Percentiles rank a stretch among this genome's conserved stretches.
These are phyloP conservation scores for Dryocosmus kuriphilus DNA, from an alignment of 2,888 invertebrate species.

Conservation along the genomic window DNA sequence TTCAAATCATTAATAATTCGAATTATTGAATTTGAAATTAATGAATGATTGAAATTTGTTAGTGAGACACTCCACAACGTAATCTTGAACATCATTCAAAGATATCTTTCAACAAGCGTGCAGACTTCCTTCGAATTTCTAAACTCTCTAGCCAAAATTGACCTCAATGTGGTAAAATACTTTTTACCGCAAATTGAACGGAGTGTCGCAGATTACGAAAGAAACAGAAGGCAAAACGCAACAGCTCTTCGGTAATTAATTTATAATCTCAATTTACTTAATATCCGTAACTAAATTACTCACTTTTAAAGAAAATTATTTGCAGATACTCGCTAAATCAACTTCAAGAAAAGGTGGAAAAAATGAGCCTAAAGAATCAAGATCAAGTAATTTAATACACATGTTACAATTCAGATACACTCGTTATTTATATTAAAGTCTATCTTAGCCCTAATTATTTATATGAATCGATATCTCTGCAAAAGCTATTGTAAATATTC, in stretches of 20 bases:
- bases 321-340: conserved; percentile 59
- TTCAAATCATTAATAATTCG: conserved; percentile 31
- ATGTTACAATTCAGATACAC: conserved; percentile 17
- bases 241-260: conserved; percentile 67
- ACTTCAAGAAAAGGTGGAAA: conserved; percentile 41
- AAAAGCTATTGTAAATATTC: conserved; percentile 20
- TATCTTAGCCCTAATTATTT: conserved; percentile 12
- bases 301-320: conserved; percentile 33
- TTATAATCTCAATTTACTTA: neutral
- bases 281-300: too few relatives aligned
- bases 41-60: conserved; percentile 42
- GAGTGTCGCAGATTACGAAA: conserved; percentile 65
- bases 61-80: conserved; percentile 65
- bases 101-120: conserved; percentile 61
- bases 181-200: conserved; percentile 63
- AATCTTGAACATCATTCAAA: conserved; percentile 59
- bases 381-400: conserved; percentile 35
- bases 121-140: conserved; percentile 68
- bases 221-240: conserved; percentile 62
- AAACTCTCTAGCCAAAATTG: conserved; percentile 58
- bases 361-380: neutral
- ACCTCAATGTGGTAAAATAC: conserved; percentile 58
- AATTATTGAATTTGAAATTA: neutral
- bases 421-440: conserved; percentile 27
- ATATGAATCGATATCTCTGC: neutral